A percentile compares a stretch with the other conserved stretches of the same genome.
phyloP scores from a whole-genome alignment of 1,140 invertebrate species.

The Choristoneura fumiferana region DNA sequence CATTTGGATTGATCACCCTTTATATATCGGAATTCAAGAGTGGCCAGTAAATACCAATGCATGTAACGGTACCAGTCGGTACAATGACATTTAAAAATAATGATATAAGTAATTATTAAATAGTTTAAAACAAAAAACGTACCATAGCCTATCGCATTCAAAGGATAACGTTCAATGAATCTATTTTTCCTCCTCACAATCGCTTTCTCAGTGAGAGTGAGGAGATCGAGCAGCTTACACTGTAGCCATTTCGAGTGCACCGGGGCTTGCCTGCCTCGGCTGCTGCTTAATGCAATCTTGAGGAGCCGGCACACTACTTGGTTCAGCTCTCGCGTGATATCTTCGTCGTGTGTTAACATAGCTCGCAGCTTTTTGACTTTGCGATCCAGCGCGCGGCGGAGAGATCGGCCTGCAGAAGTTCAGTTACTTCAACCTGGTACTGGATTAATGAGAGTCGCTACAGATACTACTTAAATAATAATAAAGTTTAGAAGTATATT shows the following conservation, averaged over 20 bases:
- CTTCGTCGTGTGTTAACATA: conserved; percentile 52
- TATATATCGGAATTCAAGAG: too few species aligned
- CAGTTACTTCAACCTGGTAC: too few species aligned
- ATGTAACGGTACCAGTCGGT: too few species aligned
- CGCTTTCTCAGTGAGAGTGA: conserved; percentile 58
- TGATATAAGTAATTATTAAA: too few species aligned
- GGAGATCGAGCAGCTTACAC: conserved; percentile 57
- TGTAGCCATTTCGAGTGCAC: conserved; percentile 55
- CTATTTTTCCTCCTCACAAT: conserved; percentile 48
- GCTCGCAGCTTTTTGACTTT: conserved; percentile 53
- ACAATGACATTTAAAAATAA: too few species aligned
- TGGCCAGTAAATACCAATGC: too few species aligned
- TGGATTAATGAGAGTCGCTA: too few species aligned
- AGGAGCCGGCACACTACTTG: conserved; percentile 35
- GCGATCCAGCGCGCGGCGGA: conserved; percentile 49
- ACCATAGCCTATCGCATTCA: conserved; percentile 48
- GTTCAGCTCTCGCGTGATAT: conserved; percentile 54
- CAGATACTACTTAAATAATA: too few species aligned
- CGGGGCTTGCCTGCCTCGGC: conserved; percentile 23
- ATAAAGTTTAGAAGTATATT: too few species aligned
- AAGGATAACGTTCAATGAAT: conserved; percentile 40
- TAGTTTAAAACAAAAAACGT: conserved; percentile 16
- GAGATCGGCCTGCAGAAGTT: conserved; percentile 40
- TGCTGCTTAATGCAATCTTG: background rate
- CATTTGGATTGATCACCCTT: too few species aligned